Evolutionary conservation across 2,113 vertebrate genomes (phyloP), one percentile per base, ranked within the genome.

Genomic region (Nannospalax galili): DNA sequence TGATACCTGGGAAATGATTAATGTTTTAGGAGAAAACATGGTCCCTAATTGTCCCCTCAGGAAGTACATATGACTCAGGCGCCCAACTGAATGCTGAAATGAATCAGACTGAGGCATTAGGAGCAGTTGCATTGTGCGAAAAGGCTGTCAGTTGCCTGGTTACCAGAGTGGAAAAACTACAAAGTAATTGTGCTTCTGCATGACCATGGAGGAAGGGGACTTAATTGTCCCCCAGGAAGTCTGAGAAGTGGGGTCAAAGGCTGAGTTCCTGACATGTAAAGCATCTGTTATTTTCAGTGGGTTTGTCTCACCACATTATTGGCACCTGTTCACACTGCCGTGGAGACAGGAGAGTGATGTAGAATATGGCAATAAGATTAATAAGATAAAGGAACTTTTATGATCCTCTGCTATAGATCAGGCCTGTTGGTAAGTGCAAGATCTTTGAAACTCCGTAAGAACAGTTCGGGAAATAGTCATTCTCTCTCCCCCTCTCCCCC

Each of bases 91-190:
- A 95, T 92, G 97, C 97, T 96, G 82, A 94, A 97, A 96, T 97
- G 94, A 94, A 88, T 98, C 94, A 97, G 95, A 97, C 95, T 81
- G 94, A 97, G 90, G 73, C 96, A 96, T 96, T 97, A 96, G 91
- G 93, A 97, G 84, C 96, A 56, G 95, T 97, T 98, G 95, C 96
- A 97, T 85, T 94, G 96, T 98, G 93, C 88, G 72, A 91, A 97
- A 97, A 96, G 94, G 96, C 93, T 84, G 95, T 91, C 94, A 74
- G 98, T 98, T 98, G 98, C 98, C 93, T 96, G 96, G 98, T 98
- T 98, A 98, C 98, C 74, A 30, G 65, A 77, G 84, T 64, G 92
- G 64, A 30, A 95, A 94, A 98, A 97, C 98, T 97, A 90, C 52
- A 96, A 97, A 97, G 96, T 73, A 96, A 96, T 7, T 67, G 90